A percentile compares a stretch with the other conserved stretches of the same genome.
phyloP scores from a whole-genome alignment of 2,888 invertebrate species.

The Acronicta aceris region DNA sequence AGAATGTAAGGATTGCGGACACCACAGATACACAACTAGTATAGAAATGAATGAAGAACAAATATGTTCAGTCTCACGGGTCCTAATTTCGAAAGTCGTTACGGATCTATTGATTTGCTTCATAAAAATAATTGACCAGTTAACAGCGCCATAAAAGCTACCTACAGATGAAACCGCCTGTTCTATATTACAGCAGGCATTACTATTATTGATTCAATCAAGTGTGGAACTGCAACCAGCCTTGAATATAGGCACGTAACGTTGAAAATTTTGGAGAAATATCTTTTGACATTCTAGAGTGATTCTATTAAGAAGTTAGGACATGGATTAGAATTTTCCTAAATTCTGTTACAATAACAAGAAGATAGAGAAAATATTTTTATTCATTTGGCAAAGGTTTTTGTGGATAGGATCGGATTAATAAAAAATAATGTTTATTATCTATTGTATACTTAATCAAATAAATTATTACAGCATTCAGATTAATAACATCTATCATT shows the following conservation, averaged over 20 bases:
- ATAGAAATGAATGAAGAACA: background rate
- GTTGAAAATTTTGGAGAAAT: too few relatives aligned
- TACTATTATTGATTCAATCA: constrained; percentile 24
- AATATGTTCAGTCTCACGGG: background rate
- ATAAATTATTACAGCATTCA: constrained; percentile 6
- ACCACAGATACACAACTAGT: background rate
- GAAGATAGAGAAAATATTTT: too few relatives aligned
- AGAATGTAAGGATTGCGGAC: too few relatives aligned
- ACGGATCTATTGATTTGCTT: constrained; percentile 11
- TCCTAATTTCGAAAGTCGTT: background rate
- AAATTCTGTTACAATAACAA: too few relatives aligned
- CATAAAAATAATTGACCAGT: constrained; percentile 43
- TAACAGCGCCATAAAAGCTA: constrained; percentile 33
- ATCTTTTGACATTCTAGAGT: too few relatives aligned
- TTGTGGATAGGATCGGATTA: constrained; percentile 10
- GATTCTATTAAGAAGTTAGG: too few relatives aligned
- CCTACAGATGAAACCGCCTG: constrained; percentile 22
- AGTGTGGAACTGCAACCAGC: constrained; percentile 3
- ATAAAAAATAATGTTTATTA: background rate
- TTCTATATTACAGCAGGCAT: constrained; percentile 20
- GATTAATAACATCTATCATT: constrained; percentile 14
- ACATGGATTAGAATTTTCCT: too few relatives aligned
- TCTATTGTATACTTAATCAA: background rate
- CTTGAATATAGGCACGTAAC: too few relatives aligned
- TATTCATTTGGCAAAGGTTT: constrained; percentile 11